A percentile compares a stretch with the other conserved stretches of the same genome.
phyloP scores from a whole-genome alignment of 2,797 vertebrate genomes.

The Xenops minutus region DNA sequence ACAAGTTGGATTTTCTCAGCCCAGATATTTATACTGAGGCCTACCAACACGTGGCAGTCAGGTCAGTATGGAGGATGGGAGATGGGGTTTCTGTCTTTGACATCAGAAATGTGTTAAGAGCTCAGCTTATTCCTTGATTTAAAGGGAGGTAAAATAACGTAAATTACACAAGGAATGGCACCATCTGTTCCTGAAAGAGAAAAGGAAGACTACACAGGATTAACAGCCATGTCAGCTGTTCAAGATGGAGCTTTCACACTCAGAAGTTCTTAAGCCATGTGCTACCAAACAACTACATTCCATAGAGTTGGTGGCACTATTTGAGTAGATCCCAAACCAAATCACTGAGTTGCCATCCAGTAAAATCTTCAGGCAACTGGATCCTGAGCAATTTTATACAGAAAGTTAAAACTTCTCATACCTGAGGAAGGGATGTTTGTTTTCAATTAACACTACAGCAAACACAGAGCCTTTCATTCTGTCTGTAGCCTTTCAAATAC shows the following conservation, averaged over 20 bases:
- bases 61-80: conserved; percentile 49
- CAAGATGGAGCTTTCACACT: background rate
- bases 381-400: background rate
- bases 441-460: background rate
- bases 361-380: background rate
- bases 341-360: background rate
- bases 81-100: background rate
- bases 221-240: background rate
- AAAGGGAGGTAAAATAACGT: background rate
- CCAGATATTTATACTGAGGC: conserved; percentile 71
- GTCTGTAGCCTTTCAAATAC: background rate
- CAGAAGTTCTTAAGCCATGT: background rate
- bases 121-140: background rate
- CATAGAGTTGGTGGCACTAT: background rate
- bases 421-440: background rate
- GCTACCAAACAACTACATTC: background rate
- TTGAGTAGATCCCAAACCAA: background rate
- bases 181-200: background rate
- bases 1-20: conserved; percentile 69
- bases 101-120: background rate
- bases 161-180: background rate
- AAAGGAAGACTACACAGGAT: background rate
- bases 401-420: background rate
- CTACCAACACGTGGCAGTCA: conserved; percentile 69
- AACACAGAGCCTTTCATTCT: background rate